Base-by-base conservation (phyloP, 1,140 invertebrate species). In the Bilobella aurantiaca region DNA sequence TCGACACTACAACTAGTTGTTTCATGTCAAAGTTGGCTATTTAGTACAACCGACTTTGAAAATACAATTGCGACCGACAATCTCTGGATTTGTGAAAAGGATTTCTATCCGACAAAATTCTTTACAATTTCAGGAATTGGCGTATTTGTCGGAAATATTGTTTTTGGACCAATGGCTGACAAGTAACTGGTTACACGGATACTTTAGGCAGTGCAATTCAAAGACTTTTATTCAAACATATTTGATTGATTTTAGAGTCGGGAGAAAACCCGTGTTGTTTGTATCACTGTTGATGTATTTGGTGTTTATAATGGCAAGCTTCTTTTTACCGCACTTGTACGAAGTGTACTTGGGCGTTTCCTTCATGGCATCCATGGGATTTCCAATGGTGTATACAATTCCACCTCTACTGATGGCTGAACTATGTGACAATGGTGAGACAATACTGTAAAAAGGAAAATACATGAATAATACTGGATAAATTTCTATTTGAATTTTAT, bases 111-210 rank as follows among this genome's bases (percentile, higher is more conserved):
- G 21, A 68, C 66, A 1, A 28, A 62, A 49, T 27, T 63, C 21
- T 68, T 64, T 42, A 68, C 66, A 2, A 47, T 63, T 23, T 14
- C 18, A 23, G 30, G 56, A 12, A 31, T 68, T 28, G 66, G 66
- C 2, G 58, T 42, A 61, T 56, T 63, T 25, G 46, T 64, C 30
- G 66, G 66, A 37, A 68, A 56, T 16, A 28, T 68, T 21, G 21
- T 68, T 14, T 68, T 68, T 34, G 66, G 66, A 5, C 58, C 57
- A 14, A 28, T 64, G 2, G 62, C 66, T n/a, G 66, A 68, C 53
- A 66, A 62, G 60, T 65, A 65, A 34, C 32, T 64, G 5, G n/a
- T 42, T 42, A 8, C 37, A 42, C n/a, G n/a, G n/a, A 16, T 53
- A 14, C 23, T 23, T 14, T 16, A 53, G 21, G 14, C 21, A 12